phyloP scores from a whole-genome alignment of 2,113 vertebrate genomes.

The Phylloscopus trochiloides region DNA sequence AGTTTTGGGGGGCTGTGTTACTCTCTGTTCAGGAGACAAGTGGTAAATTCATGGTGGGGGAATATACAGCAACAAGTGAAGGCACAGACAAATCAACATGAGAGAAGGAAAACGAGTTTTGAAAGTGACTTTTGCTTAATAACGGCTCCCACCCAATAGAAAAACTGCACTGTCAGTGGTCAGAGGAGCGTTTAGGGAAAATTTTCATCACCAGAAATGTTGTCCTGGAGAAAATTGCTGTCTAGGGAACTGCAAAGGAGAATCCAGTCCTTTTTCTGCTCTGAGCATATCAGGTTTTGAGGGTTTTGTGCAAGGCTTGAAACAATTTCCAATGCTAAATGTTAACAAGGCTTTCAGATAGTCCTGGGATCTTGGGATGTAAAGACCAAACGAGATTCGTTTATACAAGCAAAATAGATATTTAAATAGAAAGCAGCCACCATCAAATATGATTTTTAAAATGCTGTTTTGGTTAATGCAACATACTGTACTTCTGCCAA shows the following conservation, averaged over 20 bases:
- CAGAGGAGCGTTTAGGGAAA: neutral
- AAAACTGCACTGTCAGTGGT: neutral
- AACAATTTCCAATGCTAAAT: slow-evolving; percentile 59
- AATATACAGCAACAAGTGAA: neutral
- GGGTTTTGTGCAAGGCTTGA: slow-evolving; percentile 52
- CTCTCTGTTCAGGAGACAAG: neutral
- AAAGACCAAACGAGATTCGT: slow-evolving; percentile 43
- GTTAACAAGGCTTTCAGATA: slow-evolving; percentile 53
- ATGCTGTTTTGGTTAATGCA: slow-evolving; percentile 68
- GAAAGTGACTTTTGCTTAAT: neutral
- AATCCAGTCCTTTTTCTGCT: neutral
- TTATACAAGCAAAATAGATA: slow-evolving; percentile 67
- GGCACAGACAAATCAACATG: neutral
- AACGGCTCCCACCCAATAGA: neutral
- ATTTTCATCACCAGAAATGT: neutral
- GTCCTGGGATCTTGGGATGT: slow-evolving; percentile 22
- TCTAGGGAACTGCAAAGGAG: neutral
- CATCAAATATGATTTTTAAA: slow-evolving; percentile 57
- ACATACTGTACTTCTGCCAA: slow-evolving; percentile 53
- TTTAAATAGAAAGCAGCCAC: slow-evolving; percentile 72
- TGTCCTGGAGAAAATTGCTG: neutral
- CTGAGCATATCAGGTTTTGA: slow-evolving; percentile 4
- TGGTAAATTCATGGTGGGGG: rapidly evolving
- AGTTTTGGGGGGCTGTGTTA: neutral
- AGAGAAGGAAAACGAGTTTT: neutral